These are phyloP conservation scores for Cataglyphis albicans DNA, from an alignment of 2,888 invertebrate genomes.

Conservation along the genomic window DNA sequence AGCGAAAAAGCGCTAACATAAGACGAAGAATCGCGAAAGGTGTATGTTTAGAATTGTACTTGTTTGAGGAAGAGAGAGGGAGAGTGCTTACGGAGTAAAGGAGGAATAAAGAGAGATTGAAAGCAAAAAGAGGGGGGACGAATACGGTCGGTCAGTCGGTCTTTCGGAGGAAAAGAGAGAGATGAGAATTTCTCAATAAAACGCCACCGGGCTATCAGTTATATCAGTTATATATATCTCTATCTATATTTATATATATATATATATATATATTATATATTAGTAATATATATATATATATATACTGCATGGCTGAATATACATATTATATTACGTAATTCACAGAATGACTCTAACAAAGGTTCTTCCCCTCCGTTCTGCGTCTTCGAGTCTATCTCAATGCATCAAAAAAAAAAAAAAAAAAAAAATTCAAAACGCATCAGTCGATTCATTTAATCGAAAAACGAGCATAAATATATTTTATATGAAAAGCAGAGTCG, in stretches of 20 bases:
- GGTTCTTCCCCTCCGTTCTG: conserved; percentile 75
- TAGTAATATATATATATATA: conserved; percentile 50
- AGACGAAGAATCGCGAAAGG: conserved; percentile 38
- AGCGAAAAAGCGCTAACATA: background rate
- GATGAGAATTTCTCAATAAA: conserved; percentile 84
- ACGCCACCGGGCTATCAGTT: conserved; percentile 83
- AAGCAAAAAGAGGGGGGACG: conserved; percentile 78
- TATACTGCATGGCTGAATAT: conserved; percentile 61
- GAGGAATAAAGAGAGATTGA: conserved; percentile 77
- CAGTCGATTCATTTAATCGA: conserved; percentile 6
- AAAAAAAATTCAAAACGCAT: background rate
- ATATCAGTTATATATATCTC: conserved; percentile 55
- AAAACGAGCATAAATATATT: conserved; percentile 45
- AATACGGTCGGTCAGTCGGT: conserved; percentile 68
- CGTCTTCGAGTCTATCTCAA: conserved; percentile 79
- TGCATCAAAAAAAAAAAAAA: background rate
- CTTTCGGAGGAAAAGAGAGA: conserved; percentile 65
- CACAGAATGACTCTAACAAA: conserved; percentile 64
- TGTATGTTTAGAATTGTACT: conserved; percentile 56
- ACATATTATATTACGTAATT: conserved; percentile 60
- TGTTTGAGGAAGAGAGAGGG: conserved; percentile 51
- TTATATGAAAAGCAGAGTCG: conserved; percentile 50
- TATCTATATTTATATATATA: conserved; percentile 58
- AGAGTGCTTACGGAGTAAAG: conserved; percentile 23
- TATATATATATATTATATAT: conserved; percentile 3